Conservation (phyloP, 2,888 invertebrate genomes). For the Sympetrum striolatum region DNA sequence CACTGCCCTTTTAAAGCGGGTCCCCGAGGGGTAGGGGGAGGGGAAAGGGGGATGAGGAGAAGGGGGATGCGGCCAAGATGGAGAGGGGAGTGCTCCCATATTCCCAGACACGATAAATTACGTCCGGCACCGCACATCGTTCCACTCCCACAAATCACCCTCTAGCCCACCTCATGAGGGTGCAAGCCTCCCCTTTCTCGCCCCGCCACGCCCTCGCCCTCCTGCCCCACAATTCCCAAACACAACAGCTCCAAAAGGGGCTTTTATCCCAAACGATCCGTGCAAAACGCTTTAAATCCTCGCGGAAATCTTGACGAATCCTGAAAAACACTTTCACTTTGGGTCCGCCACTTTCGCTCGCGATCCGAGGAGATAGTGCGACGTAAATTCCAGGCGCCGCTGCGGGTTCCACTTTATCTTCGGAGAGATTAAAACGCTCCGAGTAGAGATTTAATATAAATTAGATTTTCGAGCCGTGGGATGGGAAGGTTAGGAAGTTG, state of each 20-base stretch:
- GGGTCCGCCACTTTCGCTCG: background rate
- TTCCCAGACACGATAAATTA: slow-evolving; percentile 30
- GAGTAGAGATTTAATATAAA: background rate
- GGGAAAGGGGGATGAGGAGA: no score
- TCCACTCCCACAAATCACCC: slow-evolving; percentile 37
- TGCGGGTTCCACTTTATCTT: background rate
- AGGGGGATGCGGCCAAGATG: background rate
- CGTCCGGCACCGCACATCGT: background rate
- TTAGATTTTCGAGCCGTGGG: background rate
- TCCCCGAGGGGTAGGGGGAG: background rate
- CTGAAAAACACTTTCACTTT: background rate
- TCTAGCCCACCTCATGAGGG: background rate
- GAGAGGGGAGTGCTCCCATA: background rate
- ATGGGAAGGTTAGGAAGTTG: background rate
- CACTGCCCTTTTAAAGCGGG: background rate
- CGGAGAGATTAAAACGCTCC: background rate
- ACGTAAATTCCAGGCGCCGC: background rate
- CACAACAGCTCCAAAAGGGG: background rate
- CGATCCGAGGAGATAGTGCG: background rate
- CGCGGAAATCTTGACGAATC: background rate
- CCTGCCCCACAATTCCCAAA: slow-evolving; percentile 8
- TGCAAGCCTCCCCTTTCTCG: background rate
- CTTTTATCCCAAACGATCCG: background rate
- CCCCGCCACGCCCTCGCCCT: slow-evolving; percentile 1
- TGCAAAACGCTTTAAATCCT: background rate